Conservation (phyloP, 2,113 vertebrate species). For the Callopanchax toddi region DNA sequence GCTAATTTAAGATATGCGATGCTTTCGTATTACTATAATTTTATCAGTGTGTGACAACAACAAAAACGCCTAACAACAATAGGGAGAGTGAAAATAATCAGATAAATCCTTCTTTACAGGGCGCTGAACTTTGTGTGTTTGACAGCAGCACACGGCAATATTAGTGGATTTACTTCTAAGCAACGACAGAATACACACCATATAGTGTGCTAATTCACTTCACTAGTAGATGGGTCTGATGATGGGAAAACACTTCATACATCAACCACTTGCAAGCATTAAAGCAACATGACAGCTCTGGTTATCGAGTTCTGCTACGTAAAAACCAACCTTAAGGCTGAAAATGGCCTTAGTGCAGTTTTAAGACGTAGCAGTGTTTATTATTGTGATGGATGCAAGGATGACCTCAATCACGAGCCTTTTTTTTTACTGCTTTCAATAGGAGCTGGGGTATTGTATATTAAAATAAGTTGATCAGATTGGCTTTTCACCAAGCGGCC, state of each 20-base stretch:
- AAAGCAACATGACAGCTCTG: constrained; percentile 81
- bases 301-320: constrained; percentile 74
- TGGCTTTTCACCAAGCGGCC: constrained; percentile 78
- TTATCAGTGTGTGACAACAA: constrained; percentile 23
- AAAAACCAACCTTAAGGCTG: constrained; percentile 71
- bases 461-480: constrained; percentile 86
- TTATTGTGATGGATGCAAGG: constrained; percentile 84
- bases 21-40: constrained; percentile 23
- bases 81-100: not conserved
- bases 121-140: constrained; percentile 3
- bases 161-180: constrained; percentile 9
- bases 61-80: constrained; percentile 12
- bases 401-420: constrained; percentile 89
- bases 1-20: constrained; percentile 65
- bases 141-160: not conserved
- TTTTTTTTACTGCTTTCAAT: constrained; percentile 82
- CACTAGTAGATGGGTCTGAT: constrained; percentile 7
- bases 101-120: not conserved
- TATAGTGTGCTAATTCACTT: constrained; percentile 6
- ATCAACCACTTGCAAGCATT: constrained; percentile 74
- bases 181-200: not conserved
- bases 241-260: constrained; percentile 72
- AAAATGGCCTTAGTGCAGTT: constrained; percentile 74
- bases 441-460: constrained; percentile 71
- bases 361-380: constrained; percentile 82